Evolutionary conservation across 2,113 vertebrate genomes (phyloP), one percentile per base, ranked within the genome.

Genomic region (Vidua macroura): DNA sequence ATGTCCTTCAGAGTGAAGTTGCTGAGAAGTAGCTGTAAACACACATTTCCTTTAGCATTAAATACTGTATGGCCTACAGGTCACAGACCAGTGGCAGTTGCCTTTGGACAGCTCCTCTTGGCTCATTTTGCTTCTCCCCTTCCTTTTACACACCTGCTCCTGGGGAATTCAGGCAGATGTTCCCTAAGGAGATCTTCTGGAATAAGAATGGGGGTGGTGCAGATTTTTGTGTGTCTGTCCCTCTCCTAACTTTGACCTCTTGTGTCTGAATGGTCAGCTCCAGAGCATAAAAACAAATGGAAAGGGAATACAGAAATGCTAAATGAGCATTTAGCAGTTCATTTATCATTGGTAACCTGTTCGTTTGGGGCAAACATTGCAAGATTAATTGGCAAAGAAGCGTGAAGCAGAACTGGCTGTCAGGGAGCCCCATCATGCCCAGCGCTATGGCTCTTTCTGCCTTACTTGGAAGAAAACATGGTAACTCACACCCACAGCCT

Each of bases 401-500:
- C 8, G 0, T 87, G 83, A 90, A 96, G 60, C 70, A 89, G 87
- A 93, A 75, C 67, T 92, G 66, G 41, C 79, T 83, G 76, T 27
- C 79, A 68, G 58, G 62, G 30, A 77, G 73, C 22, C 37, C 66
- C 9, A 2, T 66, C 70, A 56, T 56, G 46, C 63, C 69, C 37
- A 35, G 58, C 39, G 62, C 35, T 46, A 10, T 95, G 93, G 83
- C 95, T 72, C 77, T 78, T 68, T 82, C 58, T 93, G 75, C 56
- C 41, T 83, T 15, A 20, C 88, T 59, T 79, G 59, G 51, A 77
- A 92, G 49, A 44, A 82, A 77, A 13, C 33, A 52, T 37, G 39
- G 43, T 86, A 79, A 60, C 82, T 90, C 74, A 62, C 55, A 75
- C 96, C 93, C 91, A 90, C 83, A 90, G 93, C 77, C 88, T 95